Evolutionary conservation across 2,888 invertebrate species (phyloP).

Genomic region (Cephus rjabovi): DNA sequence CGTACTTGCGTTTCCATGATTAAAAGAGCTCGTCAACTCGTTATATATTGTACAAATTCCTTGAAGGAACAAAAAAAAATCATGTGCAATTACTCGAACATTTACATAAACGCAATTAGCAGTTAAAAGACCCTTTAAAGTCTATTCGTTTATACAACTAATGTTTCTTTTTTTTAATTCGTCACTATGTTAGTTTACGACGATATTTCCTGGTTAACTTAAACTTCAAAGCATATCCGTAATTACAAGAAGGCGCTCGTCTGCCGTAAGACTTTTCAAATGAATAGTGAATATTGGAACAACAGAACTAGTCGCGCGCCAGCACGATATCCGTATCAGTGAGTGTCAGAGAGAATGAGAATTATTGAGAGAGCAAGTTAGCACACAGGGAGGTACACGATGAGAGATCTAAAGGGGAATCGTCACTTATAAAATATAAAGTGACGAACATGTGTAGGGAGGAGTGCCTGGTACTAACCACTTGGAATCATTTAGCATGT

Average conservation of each 20-base stretch:
- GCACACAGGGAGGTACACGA: background rate
- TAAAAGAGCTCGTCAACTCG: background rate
- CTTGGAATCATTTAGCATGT: constrained; percentile 24
- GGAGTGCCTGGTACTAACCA: constrained; percentile 17
- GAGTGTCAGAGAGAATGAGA: background rate
- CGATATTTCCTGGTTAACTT: background rate
- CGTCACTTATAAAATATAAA: constrained; percentile 20
- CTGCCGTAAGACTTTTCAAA: background rate
- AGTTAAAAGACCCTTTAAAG: background rate
- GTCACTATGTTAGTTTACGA: background rate
- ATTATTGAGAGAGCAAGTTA: constrained; percentile 14
- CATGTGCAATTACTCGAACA: background rate
- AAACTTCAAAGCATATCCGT: background rate
- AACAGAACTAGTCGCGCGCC: background rate
- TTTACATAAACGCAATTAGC: background rate
- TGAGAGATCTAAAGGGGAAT: constrained; percentile 6
- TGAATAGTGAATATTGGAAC: background rate
- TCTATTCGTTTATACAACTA: background rate
- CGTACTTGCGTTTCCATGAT: background rate
- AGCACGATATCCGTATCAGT: background rate
- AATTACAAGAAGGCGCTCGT: background rate
- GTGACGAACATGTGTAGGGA: constrained; percentile 14
- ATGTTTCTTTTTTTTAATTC: background rate
- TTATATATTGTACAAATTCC: background rate
- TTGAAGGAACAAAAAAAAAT: background rate